phyloP scores from a whole-genome alignment of 2,113 vertebrate genomes.

The Eudorcas thomsonii region DNA sequence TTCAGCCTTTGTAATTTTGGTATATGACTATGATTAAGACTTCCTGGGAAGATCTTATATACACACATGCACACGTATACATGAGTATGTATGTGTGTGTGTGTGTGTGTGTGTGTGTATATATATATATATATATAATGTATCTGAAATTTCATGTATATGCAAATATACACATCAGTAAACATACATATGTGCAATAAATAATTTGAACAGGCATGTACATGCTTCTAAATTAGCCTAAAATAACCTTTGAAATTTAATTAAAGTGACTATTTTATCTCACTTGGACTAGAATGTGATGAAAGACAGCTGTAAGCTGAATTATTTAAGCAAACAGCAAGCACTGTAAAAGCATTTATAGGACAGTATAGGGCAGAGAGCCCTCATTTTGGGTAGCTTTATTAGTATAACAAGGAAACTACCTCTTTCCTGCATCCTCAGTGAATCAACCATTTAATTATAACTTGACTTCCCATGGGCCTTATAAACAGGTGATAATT shows the following conservation, averaged over 20 bases:
- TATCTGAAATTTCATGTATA: not conserved
- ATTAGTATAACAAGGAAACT: not conserved
- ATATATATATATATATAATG: not conserved
- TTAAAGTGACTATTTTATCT: not conserved
- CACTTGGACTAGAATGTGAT: not conserved
- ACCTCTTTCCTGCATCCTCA: not conserved
- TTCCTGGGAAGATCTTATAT: not conserved
- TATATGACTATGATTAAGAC: not conserved
- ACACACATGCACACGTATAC: rapidly evolving
- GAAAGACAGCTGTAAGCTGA: not conserved
- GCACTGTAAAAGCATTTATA: not conserved
- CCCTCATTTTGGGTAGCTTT: not conserved
- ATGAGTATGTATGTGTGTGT: not conserved
- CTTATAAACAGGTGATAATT: not conserved
- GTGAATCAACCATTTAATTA: not conserved
- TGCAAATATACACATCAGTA: not conserved
- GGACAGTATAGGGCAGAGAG: not conserved
- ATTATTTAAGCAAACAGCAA: not conserved
- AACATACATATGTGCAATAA: not conserved
- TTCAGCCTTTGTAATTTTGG: not conserved
- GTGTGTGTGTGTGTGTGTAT: not conserved
- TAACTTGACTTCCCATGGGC: not conserved
- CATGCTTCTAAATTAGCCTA: not conserved
- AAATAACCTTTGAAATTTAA: not conserved
- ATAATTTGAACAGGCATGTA: not conserved